Base-by-base conservation (phyloP, 2,888 invertebrate genomes). In the Syrphus vitripennis region DNA sequence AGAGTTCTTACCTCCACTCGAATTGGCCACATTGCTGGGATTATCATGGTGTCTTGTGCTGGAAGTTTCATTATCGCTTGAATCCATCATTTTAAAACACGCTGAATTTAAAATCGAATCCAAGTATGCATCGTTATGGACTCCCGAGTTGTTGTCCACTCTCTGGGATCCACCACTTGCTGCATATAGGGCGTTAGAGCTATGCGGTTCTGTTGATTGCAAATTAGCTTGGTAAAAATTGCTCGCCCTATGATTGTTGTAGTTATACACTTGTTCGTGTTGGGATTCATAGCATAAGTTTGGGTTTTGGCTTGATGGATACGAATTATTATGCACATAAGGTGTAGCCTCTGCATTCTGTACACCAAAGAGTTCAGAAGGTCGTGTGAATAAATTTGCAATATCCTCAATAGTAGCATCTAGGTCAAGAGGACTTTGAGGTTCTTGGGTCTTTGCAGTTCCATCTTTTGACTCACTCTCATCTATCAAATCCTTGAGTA, bases 61-160 rank as follows among this genome's bases (percentile, higher is more conserved):
- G 10, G 67, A 67, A 37, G 7, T 29, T 29, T 19, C 42, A 29
- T 19, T 65, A 5, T 29, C 16, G 12, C 14, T 42, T 6, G 29
- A 5, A 9, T 29, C 29, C 65, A 65, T 65, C 65, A 65, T 65
- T 31, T 65, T 61, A 42, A 61, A 61, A 2, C 61, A 61, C 40
- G 40, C 61, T 12, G 21, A 24, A 16, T 61, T 65, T 19, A 65
- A 65, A 45, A 65, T 65, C 14, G 65, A 19, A 29, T 65, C 65
- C 31, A 65, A 45, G 65, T 65, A 65, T 14, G 16, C 65, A 65
- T 65, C 45, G 7, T 29, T 24, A 19, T 45, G 29, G 6, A 31
- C 59, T 21, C 31, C 19, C 12, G 4, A 59, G 9, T 14, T 21
- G 34, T 59, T n/a, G 10, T 37, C 61, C 0, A 24, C 37, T 5